Conservation (phyloP, 1,140 invertebrate species). For the Trachymyrmex cornetzi region DNA sequence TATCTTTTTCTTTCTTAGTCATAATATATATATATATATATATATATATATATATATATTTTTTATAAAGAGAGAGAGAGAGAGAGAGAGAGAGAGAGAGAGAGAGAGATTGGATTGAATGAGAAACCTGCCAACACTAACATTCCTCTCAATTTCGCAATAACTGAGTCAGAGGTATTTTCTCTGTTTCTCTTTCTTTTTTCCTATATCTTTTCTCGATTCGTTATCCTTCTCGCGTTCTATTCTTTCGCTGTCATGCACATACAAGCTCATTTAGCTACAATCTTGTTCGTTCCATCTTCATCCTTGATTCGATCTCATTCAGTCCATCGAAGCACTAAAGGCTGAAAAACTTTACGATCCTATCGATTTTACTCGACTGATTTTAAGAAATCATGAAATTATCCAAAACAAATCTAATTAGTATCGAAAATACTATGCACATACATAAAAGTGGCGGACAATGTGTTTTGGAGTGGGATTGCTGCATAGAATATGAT, state of each 20-base stretch:
- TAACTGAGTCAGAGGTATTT: conserved; percentile 42
- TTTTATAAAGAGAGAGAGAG: conserved; percentile 7
- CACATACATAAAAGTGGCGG: background rate
- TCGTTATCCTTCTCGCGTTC: conserved; percentile 10
- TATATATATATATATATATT: no score
- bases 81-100: conserved; percentile 27
- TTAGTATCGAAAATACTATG: background rate
- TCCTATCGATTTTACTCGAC: conserved; percentile 12
- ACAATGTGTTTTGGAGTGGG: background rate
- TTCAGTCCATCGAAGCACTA: background rate
- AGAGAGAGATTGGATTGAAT: conserved; percentile 14
- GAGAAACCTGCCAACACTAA: conserved; percentile 50
- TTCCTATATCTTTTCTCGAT: background rate
- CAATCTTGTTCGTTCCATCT: conserved; percentile 74
- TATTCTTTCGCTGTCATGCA: conserved; percentile 46
- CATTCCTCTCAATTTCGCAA: conserved; percentile 38
- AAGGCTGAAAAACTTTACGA: conserved; percentile 18
- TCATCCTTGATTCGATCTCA: conserved; percentile 24
- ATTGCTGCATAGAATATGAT: background rate
- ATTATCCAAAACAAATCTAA: conserved; percentile 34
- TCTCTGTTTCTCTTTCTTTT: conserved; percentile 33
- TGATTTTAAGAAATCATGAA: conserved; percentile 30
- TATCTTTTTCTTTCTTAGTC: no score
- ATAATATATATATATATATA: no score
- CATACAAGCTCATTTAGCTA: conserved; percentile 69